A percentile compares a stretch with the other conserved stretches of the same genome.
Evolutionary conservation across 2,888 invertebrate genomes (phyloP).

Genomic region (Acrobasis repandana): DNA sequence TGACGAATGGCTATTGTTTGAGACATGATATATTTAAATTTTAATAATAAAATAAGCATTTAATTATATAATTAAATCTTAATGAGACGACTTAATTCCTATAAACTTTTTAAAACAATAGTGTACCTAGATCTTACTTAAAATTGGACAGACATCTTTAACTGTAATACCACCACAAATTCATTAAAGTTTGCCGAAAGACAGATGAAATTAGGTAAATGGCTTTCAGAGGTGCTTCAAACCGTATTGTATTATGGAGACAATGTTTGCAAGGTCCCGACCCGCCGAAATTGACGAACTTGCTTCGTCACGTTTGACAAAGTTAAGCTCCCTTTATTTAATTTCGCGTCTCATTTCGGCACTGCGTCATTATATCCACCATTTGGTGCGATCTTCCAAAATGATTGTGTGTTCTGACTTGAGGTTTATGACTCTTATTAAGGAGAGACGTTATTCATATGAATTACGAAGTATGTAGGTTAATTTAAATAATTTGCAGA

Average conservation of each 20-base stretch:
- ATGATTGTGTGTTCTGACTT: constrained; percentile 9
- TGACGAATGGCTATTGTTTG: no score
- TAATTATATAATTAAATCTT: no score
- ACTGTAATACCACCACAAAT: constrained; percentile 9
- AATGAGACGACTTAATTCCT: no score
- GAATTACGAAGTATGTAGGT: not conserved
- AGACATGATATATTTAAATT: no score
- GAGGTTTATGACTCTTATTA: not conserved
- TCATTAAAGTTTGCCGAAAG: constrained; percentile 13
- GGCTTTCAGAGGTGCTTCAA: constrained; percentile 18
- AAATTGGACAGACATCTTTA: not conserved
- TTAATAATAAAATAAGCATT: no score
- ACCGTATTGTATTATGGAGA: constrained; percentile 16
- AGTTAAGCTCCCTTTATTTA: constrained; percentile 24
- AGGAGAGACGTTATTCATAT: not conserved
- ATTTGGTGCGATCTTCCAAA: constrained; percentile 6
- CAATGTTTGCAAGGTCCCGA: constrained; percentile 18
- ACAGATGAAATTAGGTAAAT: constrained; percentile 20
- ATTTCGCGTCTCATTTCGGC: constrained; percentile 26
- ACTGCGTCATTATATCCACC: constrained; percentile 20
- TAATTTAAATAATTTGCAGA: not conserved
- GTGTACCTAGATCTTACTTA: not conserved
- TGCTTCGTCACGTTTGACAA: constrained; percentile 23
- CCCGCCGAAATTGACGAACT: constrained; percentile 20
- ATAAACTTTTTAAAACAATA: no score